Percentiles rank a stretch among this genome's conserved stretches.
These are phyloP conservation scores for Dichetophora obliterata DNA, from an alignment of 2,888 invertebrate species.

Conservation along the genomic window DNA sequence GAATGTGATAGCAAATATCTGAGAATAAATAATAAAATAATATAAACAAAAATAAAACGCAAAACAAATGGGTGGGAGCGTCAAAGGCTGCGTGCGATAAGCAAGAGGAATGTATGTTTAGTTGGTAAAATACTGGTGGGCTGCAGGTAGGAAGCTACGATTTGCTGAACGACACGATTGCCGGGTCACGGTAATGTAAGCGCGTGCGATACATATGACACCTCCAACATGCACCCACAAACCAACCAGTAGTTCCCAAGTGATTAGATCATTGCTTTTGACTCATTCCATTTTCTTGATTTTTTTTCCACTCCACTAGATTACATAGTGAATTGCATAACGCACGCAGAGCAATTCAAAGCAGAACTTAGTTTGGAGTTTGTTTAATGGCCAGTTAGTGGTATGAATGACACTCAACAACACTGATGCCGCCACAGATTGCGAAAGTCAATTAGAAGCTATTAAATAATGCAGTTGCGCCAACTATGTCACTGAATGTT, in stretches of 20 bases:
- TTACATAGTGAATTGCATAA: conserved; percentile 15
- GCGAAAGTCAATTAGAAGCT: neutral
- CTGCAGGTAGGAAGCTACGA: neutral
- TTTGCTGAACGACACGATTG: too few relatives aligned
- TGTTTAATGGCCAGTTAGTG: neutral
- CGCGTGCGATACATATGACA: neutral
- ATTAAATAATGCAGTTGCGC: neutral
- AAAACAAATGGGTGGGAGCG: too few relatives aligned
- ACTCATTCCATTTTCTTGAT: neutral
- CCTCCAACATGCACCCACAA: neutral
- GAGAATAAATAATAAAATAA: too few relatives aligned
- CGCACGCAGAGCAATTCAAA: neutral
- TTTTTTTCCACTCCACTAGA: neutral
- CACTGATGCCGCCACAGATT: neutral
- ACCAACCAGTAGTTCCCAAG: neutral
- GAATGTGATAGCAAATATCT: too few relatives aligned
- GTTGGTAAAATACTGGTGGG: neutral
- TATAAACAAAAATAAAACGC: too few relatives aligned
- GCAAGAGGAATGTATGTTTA: neutral
- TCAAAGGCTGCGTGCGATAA: neutral
- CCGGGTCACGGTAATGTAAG: neutral
- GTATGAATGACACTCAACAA: neutral
- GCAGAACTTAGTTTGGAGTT: too few relatives aligned
- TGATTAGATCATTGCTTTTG: conserved; percentile 27
- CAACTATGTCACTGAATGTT: too few relatives aligned